Conservation (phyloP, 2,113 vertebrate genomes). For the Spea multiplicata region DNA sequence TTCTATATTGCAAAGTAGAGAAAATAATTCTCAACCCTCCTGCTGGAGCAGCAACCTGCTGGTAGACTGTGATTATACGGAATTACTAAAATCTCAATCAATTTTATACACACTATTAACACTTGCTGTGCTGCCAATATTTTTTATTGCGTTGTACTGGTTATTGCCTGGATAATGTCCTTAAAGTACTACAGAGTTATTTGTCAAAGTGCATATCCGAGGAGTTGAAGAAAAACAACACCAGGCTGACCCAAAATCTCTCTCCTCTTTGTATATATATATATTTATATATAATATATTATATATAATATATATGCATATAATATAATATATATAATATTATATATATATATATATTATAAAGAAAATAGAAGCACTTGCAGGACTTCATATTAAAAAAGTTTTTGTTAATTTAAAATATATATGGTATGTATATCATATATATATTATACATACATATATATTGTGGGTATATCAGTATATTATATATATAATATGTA, state of each 20-base stretch:
- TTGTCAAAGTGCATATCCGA: conserved; percentile 35
- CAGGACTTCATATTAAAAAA: background rate
- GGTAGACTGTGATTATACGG: conserved; percentile 83
- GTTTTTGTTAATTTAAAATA: background rate
- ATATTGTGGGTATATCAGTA: too few species aligned
- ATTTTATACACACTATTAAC: conserved; percentile 80
- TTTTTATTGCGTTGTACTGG: conserved; percentile 45
- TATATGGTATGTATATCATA: background rate
- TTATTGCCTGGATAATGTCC: conserved; percentile 43
- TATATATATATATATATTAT: too few species aligned
- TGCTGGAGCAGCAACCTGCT: conserved; percentile 84
- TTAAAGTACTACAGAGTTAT: conserved; percentile 30
- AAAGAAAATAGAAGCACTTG: too few species aligned
- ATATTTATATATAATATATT: too few species aligned
- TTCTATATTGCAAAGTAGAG: conserved; percentile 86
- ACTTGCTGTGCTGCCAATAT: conserved; percentile 62
- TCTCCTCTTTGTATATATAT: background rate
- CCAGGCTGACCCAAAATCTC: conserved; percentile 6
- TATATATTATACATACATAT: too few species aligned
- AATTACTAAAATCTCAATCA: conserved; percentile 83
- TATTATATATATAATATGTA: too few species aligned
- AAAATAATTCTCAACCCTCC: conserved; percentile 86
- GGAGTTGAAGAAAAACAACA: conserved; percentile 14
- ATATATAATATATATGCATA: too few species aligned
- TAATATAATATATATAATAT: too few species aligned